Percentiles rank a stretch among this genome's conserved stretches.
Evolutionary conservation across 2,113 vertebrate genomes (phyloP).

Genomic region (Rhegmatorhina hoffmannsi): DNA sequence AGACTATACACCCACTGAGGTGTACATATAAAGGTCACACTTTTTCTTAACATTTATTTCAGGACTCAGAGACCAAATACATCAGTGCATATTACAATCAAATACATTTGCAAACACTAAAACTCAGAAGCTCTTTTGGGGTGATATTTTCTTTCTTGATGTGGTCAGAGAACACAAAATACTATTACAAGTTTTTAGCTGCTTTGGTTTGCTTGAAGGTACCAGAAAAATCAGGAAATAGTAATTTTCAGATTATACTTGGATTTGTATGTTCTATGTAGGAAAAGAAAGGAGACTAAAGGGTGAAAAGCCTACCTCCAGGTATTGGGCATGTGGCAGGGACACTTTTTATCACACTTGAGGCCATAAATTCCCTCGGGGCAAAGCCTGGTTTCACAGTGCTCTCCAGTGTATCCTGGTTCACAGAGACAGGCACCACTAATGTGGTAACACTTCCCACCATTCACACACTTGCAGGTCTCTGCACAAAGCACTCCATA

Average conservation of each 20-base stretch:
- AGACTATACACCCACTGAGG: not conserved
- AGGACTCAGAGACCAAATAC: not conserved
- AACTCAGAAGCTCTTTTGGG: not conserved
- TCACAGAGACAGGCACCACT: conserved; percentile 90
- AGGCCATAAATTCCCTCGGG: conserved; percentile 85
- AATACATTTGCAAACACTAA: not conserved
- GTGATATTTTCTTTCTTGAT: not conserved
- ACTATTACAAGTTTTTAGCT: not conserved
- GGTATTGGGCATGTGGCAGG: conserved; percentile 85
- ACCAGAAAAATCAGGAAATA: not conserved
- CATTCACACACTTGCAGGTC: conserved; percentile 86
- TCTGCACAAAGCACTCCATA: conserved; percentile 84
- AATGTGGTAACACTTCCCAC: conserved; percentile 89
- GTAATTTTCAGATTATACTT: not conserved
- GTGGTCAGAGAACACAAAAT: not conserved
- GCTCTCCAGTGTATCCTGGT: conserved; percentile 85
- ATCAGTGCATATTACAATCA: not conserved
- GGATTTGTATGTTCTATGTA: not conserved
- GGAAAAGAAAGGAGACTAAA: not conserved
- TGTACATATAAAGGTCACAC: not conserved
- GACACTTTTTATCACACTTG: conserved; percentile 88
- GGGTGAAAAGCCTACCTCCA: conserved; percentile 77
- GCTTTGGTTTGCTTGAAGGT: not conserved
- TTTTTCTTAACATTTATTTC: not conserved
- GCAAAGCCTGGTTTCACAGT: conserved; percentile 88